Conservation (phyloP, 2,113 vertebrate species). For the Phyllostomus hastatus region DNA sequence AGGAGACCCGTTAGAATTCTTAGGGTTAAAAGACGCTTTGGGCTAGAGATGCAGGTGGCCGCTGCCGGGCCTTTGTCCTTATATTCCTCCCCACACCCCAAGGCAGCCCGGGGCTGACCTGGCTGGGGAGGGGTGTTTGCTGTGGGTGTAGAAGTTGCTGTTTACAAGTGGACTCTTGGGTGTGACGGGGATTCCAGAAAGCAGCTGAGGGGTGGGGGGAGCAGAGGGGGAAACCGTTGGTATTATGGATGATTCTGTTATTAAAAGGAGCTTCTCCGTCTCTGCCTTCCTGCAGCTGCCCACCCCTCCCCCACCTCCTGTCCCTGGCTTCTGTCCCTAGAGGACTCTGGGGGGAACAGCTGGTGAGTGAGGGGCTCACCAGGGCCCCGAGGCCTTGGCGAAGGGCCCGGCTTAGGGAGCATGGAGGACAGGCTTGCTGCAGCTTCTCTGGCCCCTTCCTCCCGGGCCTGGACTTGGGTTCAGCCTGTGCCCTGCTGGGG, state of each 20-base stretch:
- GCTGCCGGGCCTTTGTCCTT: background rate
- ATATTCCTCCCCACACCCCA: background rate
- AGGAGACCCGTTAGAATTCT: background rate
- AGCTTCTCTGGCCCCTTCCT: background rate
- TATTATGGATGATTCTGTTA: conserved; percentile 28
- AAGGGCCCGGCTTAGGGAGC: background rate
- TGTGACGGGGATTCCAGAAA: conserved; percentile 62
- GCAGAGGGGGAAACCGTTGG: background rate
- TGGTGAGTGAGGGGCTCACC: conserved; percentile 53
- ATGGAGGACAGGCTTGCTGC: background rate
- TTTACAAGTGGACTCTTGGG: conserved; percentile 48
- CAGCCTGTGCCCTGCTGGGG: background rate
- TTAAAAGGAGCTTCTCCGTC: conserved; percentile 6
- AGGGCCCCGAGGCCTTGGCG: background rate
- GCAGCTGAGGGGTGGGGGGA: conserved; percentile 50
- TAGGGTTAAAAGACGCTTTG: background rate
- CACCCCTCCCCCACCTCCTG: background rate
- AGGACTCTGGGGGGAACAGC: conserved; percentile 49
- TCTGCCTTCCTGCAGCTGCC: conserved; percentile 55
- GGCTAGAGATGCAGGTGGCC: background rate
- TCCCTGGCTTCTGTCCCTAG: conserved; percentile 36
- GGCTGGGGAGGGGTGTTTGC: background rate
- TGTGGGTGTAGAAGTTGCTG: conserved; percentile 26
- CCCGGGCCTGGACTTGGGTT: background rate
- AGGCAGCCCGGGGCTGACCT: background rate